A percentile compares a stretch with the other conserved stretches of the same genome.
phyloP scores from a whole-genome alignment of 2,113 vertebrate genomes.

The Myotis brandtii region DNA sequence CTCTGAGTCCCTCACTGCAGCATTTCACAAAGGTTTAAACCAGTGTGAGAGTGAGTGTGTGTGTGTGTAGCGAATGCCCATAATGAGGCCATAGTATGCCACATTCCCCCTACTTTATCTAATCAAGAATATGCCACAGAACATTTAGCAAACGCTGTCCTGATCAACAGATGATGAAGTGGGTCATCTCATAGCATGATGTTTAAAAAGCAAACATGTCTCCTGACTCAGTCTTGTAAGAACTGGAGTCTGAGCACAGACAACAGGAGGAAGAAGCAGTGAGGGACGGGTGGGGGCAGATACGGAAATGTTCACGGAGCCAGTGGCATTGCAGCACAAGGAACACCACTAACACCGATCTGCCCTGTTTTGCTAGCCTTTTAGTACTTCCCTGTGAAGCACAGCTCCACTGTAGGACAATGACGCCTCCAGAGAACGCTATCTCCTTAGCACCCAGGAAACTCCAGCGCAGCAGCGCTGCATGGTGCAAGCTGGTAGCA shows the following conservation, averaged over 20 bases:
- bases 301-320: background rate
- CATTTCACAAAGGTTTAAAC: background rate
- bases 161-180: background rate
- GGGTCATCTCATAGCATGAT: background rate
- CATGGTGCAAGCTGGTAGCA: background rate
- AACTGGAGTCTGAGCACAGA: background rate
- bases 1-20: background rate
- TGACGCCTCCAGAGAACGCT: background rate
- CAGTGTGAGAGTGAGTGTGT: no score
- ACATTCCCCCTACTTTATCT: background rate
- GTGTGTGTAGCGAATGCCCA: background rate
- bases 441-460: background rate
- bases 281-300: background rate
- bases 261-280: background rate
- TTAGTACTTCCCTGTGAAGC: background rate
- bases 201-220: background rate
- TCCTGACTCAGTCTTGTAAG: background rate
- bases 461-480: background rate
- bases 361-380: background rate
- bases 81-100: background rate
- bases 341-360: rapidly evolving
- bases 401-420: background rate
- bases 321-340: rapidly evolving
- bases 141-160: background rate
- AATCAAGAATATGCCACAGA: background rate